Conservation (phyloP, 2,797 vertebrate genomes). For the Champsocephalus esox region DNA sequence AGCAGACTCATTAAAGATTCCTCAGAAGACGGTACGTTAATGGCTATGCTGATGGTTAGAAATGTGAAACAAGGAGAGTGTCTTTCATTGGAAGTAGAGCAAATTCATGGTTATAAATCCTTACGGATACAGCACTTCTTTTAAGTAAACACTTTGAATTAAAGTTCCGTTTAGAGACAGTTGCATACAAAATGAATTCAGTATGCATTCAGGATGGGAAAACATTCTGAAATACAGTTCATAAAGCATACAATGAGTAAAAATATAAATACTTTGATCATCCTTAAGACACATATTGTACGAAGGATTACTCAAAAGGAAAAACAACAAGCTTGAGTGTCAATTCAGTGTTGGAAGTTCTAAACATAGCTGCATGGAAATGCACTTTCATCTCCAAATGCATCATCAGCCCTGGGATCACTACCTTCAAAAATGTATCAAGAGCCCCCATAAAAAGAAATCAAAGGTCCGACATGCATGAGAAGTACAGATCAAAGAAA, state of each 20-base stretch:
- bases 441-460: constrained; percentile 34
- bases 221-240: constrained; percentile 47
- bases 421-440: constrained; percentile 48
- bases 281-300: constrained; percentile 49
- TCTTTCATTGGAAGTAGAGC: constrained; percentile 35
- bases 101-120: constrained; percentile 6
- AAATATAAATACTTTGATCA: constrained; percentile 72
- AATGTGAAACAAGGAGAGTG: constrained; percentile 22
- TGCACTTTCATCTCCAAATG: constrained; percentile 76
- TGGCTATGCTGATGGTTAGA: constrained; percentile 13
- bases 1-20: constrained; percentile 62
- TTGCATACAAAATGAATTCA: constrained; percentile 15
- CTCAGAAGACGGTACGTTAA: constrained; percentile 33
- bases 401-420: constrained; percentile 49
- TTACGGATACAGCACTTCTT: constrained; percentile 5
- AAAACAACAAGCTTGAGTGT: constrained; percentile 33
- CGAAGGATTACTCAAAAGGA: constrained; percentile 53
- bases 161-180: not conserved
- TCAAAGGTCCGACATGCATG: constrained; percentile 54
- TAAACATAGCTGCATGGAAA: constrained; percentile 62
- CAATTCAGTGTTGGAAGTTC: constrained; percentile 48
- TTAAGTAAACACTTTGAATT: constrained; percentile 19
- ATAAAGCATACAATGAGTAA: constrained; percentile 48
- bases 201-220: constrained; percentile 9
- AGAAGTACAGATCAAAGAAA: constrained; percentile 61